phyloP scores from a whole-genome alignment of 2,888 invertebrate genomes.

The Urechis unicinctus region DNA sequence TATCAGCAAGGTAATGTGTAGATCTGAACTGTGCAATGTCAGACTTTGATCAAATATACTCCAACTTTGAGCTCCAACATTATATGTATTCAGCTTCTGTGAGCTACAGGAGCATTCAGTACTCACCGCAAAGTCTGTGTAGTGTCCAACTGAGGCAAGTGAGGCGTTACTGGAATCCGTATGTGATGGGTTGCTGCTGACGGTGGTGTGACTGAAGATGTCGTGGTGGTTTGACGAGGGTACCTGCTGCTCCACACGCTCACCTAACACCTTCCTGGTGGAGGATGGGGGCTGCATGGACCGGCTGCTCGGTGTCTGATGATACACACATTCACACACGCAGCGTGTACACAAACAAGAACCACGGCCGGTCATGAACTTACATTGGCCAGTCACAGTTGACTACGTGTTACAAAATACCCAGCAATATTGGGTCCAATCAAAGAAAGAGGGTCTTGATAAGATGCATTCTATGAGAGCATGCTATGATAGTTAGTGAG shows the following conservation, averaged over 20 bases:
- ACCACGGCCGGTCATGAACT: too few relatives aligned
- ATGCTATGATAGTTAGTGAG: too few relatives aligned
- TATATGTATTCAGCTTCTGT: background rate
- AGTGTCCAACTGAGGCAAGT: constrained; percentile 14
- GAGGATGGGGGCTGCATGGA: constrained; percentile 1
- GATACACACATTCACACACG: background rate
- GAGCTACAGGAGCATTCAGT: background rate
- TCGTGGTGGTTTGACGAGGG: background rate
- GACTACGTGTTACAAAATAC: too few relatives aligned
- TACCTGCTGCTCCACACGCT: too few relatives aligned
- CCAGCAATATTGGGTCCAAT: too few relatives aligned
- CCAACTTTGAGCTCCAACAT: background rate
- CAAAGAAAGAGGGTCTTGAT: too few relatives aligned
- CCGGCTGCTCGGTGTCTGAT: background rate
- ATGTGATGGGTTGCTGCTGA: background rate
- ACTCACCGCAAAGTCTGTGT: constrained; percentile 21
- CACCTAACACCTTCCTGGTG: background rate
- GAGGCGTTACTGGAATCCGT: constrained; percentile 10
- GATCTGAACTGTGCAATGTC: too few relatives aligned
- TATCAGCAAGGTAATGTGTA: too few relatives aligned
- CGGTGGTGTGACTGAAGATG: constrained; percentile 9
- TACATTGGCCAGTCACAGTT: too few relatives aligned
- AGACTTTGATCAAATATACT: too few relatives aligned
- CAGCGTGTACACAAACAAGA: background rate
- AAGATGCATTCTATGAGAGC: too few relatives aligned